Conservation (phyloP, 2,888 invertebrate species). For the Phyllotreta striolata region DNA sequence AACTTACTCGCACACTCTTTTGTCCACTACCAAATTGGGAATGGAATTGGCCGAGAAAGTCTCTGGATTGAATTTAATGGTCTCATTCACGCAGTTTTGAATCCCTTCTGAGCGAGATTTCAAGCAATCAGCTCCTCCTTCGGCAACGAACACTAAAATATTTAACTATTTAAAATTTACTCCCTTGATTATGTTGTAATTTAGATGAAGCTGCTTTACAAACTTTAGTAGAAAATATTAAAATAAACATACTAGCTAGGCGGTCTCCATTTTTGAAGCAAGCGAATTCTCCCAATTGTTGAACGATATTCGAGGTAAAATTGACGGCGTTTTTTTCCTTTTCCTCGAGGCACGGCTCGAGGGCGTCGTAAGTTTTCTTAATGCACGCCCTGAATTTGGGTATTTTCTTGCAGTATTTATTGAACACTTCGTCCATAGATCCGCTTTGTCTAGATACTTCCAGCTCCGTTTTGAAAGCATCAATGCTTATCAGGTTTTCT, state of each 20-base stretch:
- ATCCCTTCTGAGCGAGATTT: constrained; percentile 66
- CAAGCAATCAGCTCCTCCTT: constrained; percentile 65
- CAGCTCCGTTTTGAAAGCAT: constrained; percentile 65
- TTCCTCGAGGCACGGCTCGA: constrained; percentile 62
- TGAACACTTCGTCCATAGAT: constrained; percentile 66
- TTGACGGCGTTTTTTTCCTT: constrained; percentile 60
- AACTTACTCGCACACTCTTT: constrained; percentile 66
- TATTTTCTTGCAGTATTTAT: constrained; percentile 63
- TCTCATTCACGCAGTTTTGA: constrained; percentile 70
- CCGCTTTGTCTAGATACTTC: constrained; percentile 64
- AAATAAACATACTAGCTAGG: constrained; percentile 64
- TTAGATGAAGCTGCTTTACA: not conserved
- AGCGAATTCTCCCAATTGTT: constrained; percentile 63
- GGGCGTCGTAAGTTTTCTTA: constrained; percentile 57
- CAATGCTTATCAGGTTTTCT: constrained; percentile 66
- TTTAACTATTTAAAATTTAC: not conserved
- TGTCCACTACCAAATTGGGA: constrained; percentile 69
- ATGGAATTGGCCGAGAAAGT: constrained; percentile 58
- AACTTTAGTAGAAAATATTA: not conserved
- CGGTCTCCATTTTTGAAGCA: constrained; percentile 67
- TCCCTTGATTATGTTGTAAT: not conserved
- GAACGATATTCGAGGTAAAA: constrained; percentile 61
- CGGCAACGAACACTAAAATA: constrained; percentile 64
- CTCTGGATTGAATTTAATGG: constrained; percentile 65
- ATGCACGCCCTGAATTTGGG: constrained; percentile 61